Base-by-base conservation (phyloP, 2,888 invertebrate species). In the Agriopis marginaria region DNA sequence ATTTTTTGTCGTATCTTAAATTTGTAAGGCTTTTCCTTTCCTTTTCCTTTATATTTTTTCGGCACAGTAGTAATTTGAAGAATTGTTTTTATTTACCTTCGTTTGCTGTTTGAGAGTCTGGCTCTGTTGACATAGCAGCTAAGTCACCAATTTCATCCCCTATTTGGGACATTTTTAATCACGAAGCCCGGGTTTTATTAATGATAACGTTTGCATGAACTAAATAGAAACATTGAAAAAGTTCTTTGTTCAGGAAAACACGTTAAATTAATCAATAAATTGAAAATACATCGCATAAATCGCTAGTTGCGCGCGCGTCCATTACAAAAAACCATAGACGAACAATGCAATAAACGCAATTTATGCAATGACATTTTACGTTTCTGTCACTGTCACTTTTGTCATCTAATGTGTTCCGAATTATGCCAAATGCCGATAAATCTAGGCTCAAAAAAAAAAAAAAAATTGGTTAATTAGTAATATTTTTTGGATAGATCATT, bases 81-180 rank as follows among this genome's bases (percentile, higher is more conserved):
- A 59, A 47, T 68, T 75, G 77, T 86, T 82, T 89, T 88, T 89
- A 85, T 87, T 90, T 89, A 92, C 93, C 90, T 86, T 93, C 93
- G 63, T 88, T 88, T 54, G 92, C 90, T 78, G 89, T 81, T 87
- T 91, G 93, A 4, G 93, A 89, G 75, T 93, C 93, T 49, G 89
- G 87, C 71, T 93, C 93, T 5, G 86, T 86, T 77, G 88, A 83
- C 89, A 92, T 89, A 67, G 88, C 80, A 63, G 63, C 12, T 72
- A 91, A 85, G 72, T 89, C 89, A 74, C 80, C 82, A 56, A 89
- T 87, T 78, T 92, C 91, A 68, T 91, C 91, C 44, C 86, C 82
- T 77, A 90, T 81, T 83, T 88, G 86, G 60, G 85, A 84, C 83
- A 85, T 86, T 68, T 83, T 53, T 14, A 49, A 39, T 40, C 53